Evolutionary conservation across 2,888 invertebrate species (phyloP), one percentile per base, ranked within the genome.

Genomic region (Diplolepis rosae): DNA sequence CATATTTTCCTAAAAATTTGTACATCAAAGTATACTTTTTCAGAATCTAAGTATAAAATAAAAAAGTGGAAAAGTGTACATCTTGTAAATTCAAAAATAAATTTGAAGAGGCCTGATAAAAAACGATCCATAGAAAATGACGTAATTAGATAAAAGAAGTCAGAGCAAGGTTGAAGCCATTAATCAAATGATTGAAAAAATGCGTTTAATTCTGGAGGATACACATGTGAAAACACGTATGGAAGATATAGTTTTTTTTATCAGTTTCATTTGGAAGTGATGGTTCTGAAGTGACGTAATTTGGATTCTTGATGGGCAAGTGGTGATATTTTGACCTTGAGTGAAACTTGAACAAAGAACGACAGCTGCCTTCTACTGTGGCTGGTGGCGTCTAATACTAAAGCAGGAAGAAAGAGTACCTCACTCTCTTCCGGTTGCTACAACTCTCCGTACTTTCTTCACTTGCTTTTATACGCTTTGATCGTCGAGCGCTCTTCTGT

Each of bases 331-430:
- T 56, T 22, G 24, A 6, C 56, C 35, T 24, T 6, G 56, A 24
- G 35, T 35, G 35, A 4, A 56, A 35, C 22, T 39, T 32, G 35
- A 22, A 56, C 56, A 56, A 56, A 56, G 56, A 22, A 32, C 56
- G 56, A 56, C 56, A 56, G 56, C 56, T 56, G 56, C 42, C 4
- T 50, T 50, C 13, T 50, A 24, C 50, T 24, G 13, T 50, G 24
- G 18, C 22, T 56, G 13, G 18, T 56, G 32, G 22, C 15, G 32
- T 35, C 35, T 39, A 39, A 56, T 11, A 35, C 56, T 13, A 56
- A 56, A 39, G 35, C 56, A 22, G 35, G 56, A 56, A 56, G 56
- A 56, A 56, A 56, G 56, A 56, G 56, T 56, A 39, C 35, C 56
- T 39, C 35, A 39, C 24, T 56, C 24, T 56, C 35, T 56, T 56